Evolutionary conservation across 2,888 invertebrate genomes (phyloP), one percentile per base, ranked within the genome.

Genomic region (Tetheella fluctuosa): DNA sequence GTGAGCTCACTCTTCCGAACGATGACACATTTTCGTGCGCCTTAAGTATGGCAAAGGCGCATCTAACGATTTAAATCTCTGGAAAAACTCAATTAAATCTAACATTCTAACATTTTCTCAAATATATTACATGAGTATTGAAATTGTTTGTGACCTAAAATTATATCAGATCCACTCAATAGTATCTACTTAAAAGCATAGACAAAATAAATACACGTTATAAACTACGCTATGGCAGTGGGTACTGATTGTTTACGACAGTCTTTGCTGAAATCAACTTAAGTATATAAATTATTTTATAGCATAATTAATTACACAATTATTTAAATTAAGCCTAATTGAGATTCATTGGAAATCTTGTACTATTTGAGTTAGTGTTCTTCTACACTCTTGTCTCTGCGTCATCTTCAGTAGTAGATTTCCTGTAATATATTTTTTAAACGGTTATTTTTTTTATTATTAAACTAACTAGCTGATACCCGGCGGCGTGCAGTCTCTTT

Each of bases 401-500:
- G 66, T 93, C 93, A 72, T 93, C 93, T 85, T 93, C 93, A 90
- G 91, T 93, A 91, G 92, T 92, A 91, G 93, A 93, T 90, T 93
- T 93, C 93, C 93, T 93, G 83, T 59, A 83, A 85, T 53, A 59
- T 52, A 72, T 10, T 39, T n/a, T 39, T n/a, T n/a, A n/a, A 39
- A n/a, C 2, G 37, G 13, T 39, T 10, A 39, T 13, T 4, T 15
- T 37, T 37, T 25, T 2, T 25, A 4, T 25, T 25, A 4, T 6
- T 4, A 25, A n/a, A n/a, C n/a, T n/a, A n/a, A n/a, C n/a, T n/a
- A n/a, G n/a, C n/a, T n/a, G n/a, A n/a, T n/a, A n/a, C n/a, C n/a
- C n/a, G n/a, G n/a, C n/a, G n/a, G n/a, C n/a, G n/a, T n/a, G n/a
- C n/a, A n/a, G n/a, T n/a, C n/a, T n/a, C n/a, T n/a, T n/a, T n/a